Evolutionary conservation across 2,797 vertebrate genomes (phyloP), one percentile per base, ranked within the genome.

Genomic region (Hyperoplus immaculatus): DNA sequence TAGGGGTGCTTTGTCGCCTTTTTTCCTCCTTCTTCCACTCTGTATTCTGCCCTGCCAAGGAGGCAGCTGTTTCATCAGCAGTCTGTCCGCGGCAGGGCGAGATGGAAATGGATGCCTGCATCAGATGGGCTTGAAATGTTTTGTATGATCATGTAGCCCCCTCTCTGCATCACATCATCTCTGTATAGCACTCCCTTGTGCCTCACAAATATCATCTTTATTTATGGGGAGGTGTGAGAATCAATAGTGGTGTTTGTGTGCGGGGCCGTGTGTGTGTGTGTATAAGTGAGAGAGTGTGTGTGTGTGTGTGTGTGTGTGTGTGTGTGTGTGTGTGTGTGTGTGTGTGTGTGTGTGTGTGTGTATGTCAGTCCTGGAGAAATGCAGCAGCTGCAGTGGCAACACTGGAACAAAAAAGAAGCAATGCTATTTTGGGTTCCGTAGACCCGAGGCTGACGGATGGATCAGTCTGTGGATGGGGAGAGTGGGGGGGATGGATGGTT

Each of bases 311-410:
- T n/a, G n/a, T n/a, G n/a, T n/a, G n/a, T n/a, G n/a, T n/a, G n/a
- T n/a, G n/a, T n/a, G 79, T 86, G 67, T 76, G 56, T 64, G 80
- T 78, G 84, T 83, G 86, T 80, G 77, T 83, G 78, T 72, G 72
- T 58, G 70, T 61, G 63, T 42, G 70, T 55, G 57, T 55, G 65
- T 77, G 75, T n/a, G 82, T 58, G 84, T 80, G 73, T 72, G 81
- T 83, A 83, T 84, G 80, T 75, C 49, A 54, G 87, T 77, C 55
- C 65, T 80, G 81, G 88, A 88, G 83, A 91, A 93, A 88, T 84
- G 91, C 90, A 91, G 90, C 94, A 95, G 94, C 95, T 94, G 94
- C 93, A 93, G 87, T 86, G 84, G 86, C 83, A 89, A 84, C 86
- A 86, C 81, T 72, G 80, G 73, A 86, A 89, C 82, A 91, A 92